Evolutionary conservation across 2,797 vertebrate genomes (phyloP).

Genomic region (Danio choprae): DNA sequence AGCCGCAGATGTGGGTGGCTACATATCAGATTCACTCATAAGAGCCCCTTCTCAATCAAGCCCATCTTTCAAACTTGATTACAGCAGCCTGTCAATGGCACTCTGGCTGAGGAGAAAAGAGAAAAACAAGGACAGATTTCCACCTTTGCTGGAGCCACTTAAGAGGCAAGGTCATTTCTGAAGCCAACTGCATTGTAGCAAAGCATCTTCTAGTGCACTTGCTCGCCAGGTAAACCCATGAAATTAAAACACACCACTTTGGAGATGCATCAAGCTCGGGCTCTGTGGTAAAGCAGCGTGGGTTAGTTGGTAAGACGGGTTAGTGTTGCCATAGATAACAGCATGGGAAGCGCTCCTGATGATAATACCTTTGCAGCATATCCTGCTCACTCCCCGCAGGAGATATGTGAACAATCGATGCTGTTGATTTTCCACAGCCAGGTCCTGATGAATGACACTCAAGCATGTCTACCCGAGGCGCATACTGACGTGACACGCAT

Average conservation of each 20-base stretch:
- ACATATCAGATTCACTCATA: conserved; percentile 57
- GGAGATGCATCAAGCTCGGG: conserved; percentile 2
- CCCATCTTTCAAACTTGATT: conserved; percentile 69
- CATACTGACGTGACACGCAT: conserved; percentile 52
- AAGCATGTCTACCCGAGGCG: conserved; percentile 43
- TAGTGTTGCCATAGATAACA: conserved; percentile 40
- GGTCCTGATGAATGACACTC: conserved; percentile 54
- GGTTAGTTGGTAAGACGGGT: conserved; percentile 23
- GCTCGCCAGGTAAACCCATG: conserved; percentile 13
- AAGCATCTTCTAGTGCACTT: conserved; percentile 20
- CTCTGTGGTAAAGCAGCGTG: conserved; percentile 14
- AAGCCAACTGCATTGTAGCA: conserved; percentile 17
- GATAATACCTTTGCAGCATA: conserved; percentile 40
- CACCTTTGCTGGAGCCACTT: conserved; percentile 22
- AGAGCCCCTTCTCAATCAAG: conserved; percentile 69
- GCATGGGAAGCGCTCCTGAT: conserved; percentile 11
- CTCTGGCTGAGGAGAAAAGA: conserved; percentile 49
- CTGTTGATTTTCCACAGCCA: conserved; percentile 52
- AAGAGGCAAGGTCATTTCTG: conserved; percentile 48
- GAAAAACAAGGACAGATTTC: conserved; percentile 34
- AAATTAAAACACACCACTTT: conserved; percentile 36
- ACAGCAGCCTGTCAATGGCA: conserved; percentile 55
- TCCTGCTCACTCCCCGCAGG: conserved; percentile 40
- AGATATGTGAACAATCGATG: conserved; percentile 50
- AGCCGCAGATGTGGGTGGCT: conserved; percentile 51